Evolutionary conservation across 2,888 invertebrate species (phyloP).

Genomic region (Lottia gigantea): DNA sequence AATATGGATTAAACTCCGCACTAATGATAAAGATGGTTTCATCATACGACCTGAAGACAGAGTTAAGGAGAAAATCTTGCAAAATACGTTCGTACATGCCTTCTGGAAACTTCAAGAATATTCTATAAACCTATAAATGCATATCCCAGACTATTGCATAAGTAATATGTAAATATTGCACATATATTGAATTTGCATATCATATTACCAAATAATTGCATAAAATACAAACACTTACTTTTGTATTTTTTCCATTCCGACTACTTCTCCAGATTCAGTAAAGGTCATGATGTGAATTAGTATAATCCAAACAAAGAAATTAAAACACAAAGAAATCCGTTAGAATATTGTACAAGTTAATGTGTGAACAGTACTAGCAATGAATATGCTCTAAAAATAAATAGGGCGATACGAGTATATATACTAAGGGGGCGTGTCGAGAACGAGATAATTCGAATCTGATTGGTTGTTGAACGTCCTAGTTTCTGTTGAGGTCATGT

Average conservation of each 20-base stretch:
- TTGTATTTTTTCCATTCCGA: background rate
- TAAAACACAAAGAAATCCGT: conserved; percentile 11
- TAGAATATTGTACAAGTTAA: background rate
- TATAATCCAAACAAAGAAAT: conserved; percentile 5
- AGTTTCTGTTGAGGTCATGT: background rate
- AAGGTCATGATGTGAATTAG: conserved; percentile 7
- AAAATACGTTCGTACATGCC: no score
- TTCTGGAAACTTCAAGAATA: no score
- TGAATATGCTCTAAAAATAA: background rate
- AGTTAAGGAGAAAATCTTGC: no score
- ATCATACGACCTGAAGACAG: no score
- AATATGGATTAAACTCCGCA: no score
- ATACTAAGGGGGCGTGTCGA: conserved; percentile 1
- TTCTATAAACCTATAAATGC: no score
- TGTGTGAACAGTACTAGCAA: background rate
- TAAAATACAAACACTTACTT: background rate
- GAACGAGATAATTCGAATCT: conserved; percentile 4
- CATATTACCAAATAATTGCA: no score
- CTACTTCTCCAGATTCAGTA: conserved; percentile 7
- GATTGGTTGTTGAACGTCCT: background rate
- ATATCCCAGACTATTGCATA: no score
- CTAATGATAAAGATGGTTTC: no score
- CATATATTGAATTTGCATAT: no score
- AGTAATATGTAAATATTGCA: no score
- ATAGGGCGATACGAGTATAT: background rate